Evolutionary conservation across 2,113 vertebrate genomes (phyloP).

Genomic region (Todiramphus saurophagus): DNA sequence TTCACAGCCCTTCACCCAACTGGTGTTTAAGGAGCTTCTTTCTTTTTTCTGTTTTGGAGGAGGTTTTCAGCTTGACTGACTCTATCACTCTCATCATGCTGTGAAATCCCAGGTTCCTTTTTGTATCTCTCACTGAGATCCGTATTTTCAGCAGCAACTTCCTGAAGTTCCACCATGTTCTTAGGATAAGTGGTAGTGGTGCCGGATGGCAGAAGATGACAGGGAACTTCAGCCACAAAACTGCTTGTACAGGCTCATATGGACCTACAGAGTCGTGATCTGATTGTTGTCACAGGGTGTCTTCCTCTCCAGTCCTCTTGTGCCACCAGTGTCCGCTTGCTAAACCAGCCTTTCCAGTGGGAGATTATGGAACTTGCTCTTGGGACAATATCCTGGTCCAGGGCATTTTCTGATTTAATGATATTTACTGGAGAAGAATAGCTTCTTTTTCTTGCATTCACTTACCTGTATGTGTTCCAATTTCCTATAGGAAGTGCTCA

Average conservation of each 20-base stretch:
- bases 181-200: neutral
- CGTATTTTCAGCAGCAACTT: neutral
- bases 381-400: neutral
- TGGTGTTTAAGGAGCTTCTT: neutral
- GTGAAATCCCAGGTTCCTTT: neutral
- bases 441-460: neutral
- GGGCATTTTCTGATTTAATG: neutral
- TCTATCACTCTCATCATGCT: too few relatives aligned
- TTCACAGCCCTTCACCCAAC: neutral
- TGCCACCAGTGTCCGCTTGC: neutral
- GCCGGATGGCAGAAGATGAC: neutral
- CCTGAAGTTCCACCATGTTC: neutral
- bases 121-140: neutral
- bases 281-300: too few relatives aligned
- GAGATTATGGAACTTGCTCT: neutral
- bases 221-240: neutral
- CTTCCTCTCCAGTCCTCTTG: neutral
- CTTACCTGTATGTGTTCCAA: neutral
- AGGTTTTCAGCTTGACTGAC: neutral
- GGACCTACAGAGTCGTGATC: neutral
- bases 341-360: too few relatives aligned
- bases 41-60: neutral
- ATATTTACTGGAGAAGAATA: neutral
- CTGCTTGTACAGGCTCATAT: too few relatives aligned
- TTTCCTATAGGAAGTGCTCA: neutral